phyloP scores from a whole-genome alignment of 2,113 vertebrate genomes.

The Bothrops jararaca region DNA sequence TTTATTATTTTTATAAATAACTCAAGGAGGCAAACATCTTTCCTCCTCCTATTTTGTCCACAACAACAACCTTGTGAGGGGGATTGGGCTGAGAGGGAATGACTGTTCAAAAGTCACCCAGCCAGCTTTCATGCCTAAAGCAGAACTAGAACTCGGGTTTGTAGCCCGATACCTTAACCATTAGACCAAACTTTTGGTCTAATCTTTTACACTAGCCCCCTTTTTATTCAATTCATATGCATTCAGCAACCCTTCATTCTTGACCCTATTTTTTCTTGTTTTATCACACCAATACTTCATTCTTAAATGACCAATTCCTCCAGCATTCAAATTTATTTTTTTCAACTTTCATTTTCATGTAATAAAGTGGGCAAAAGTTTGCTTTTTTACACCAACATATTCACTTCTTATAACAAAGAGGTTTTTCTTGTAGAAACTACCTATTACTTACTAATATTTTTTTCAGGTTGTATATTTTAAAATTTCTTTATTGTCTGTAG shows the following conservation, averaged over 20 bases:
- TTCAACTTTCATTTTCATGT: not conserved
- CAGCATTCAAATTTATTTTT: not conserved
- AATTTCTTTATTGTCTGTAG: not conserved
- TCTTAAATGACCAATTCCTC: not conserved
- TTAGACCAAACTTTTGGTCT: not conserved
- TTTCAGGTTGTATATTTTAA: not conserved
- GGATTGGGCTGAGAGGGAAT: not conserved
- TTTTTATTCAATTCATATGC: not conserved
- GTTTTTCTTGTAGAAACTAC: not conserved
- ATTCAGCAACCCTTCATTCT: not conserved
- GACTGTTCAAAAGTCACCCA: not conserved
- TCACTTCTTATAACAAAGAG: not conserved
- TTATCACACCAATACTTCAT: not conserved
- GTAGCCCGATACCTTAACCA: not conserved
- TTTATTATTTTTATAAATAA: not conserved
- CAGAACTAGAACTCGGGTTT: not conserved
- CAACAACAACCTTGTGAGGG: too few species aligned
- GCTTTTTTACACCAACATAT: not conserved
- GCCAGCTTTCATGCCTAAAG: not conserved
- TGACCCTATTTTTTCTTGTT: not conserved
- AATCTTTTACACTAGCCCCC: not conserved
- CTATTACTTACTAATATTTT: not conserved
- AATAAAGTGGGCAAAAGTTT: not conserved
- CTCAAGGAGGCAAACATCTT: not conserved
- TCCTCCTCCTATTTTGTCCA: not conserved